Conservation (phyloP, 2,797 vertebrate species). For the Sebastes goodei region DNA sequence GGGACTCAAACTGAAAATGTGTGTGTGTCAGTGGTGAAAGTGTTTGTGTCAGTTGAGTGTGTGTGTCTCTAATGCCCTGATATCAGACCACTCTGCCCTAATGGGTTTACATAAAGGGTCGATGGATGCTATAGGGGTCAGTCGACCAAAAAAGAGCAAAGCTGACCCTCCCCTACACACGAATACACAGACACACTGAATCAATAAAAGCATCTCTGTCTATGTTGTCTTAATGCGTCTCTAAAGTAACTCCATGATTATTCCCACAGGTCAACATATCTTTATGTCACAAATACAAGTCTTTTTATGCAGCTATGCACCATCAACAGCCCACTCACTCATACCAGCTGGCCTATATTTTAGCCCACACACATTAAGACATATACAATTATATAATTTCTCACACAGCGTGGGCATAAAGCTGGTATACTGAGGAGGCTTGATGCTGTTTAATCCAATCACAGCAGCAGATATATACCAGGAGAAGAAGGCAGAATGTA, state of each 20-base stretch:
- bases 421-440: conserved; percentile 47
- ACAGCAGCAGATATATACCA: conserved; percentile 33
- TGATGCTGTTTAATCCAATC: conserved; percentile 60
- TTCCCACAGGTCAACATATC: neutral
- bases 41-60: neutral
- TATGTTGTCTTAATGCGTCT: conserved; percentile 4
- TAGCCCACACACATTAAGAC: conserved; percentile 41
- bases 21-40: neutral
- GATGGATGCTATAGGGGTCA: conserved; percentile 64
- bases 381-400: conserved; percentile 28
- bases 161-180: neutral
- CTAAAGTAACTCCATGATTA: neutral
- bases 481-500: conserved; percentile 68
- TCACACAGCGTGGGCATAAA: conserved; percentile 41
- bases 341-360: conserved; percentile 23
- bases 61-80: conserved; percentile 29
- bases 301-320: neutral
- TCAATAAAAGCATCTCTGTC: conserved; percentile 21
- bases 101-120: conserved; percentile 78
- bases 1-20: conserved; percentile 12
- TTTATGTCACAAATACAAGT: neutral
- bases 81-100: conserved; percentile 58
- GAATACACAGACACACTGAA: neutral
- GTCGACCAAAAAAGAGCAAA: conserved; percentile 65
- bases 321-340: conserved; percentile 3